Evolutionary conservation across 2,888 invertebrate species (phyloP), one percentile per base, ranked within the genome.

Genomic region (Agrotis exclamationis): DNA sequence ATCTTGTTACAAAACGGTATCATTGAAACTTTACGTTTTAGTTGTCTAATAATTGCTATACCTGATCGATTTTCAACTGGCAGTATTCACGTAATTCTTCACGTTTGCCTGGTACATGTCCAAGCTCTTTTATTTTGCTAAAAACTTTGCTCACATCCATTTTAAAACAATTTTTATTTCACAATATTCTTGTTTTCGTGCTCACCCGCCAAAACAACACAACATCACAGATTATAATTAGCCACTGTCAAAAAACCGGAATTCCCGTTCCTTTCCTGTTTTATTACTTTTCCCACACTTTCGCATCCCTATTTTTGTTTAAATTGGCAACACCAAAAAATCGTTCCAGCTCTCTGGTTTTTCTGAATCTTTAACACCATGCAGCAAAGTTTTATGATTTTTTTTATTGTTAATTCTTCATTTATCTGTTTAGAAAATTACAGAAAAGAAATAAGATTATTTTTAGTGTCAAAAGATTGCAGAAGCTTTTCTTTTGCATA

Each of bases 61-160:
- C 95, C 90, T 91, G 86, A 22, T 92, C 91, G 79, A 92, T 85
- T 69, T 94, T 90, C 18, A 86, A 70, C 70, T 85, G 85, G 79
- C 95, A 95, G 85, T 88, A 91, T 71, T 93, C 91, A 33, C 89
- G 88, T 72, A 95, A 79, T 67, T 93, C 93, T 24, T 91, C 91
- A 13, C 92, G 90, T 84, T 91, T 93, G 63, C 85, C 91, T 58
- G 89, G 91, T 7, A 85, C 79, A 75, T 91, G 91, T 1, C 95
- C 94, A 16, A 94, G 80, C 77, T 93, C 91, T 84, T 92, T 93
- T 51, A 96, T 80, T 83, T 88, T 90, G 16, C 72, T 59, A 85
- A 91, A 93, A 73, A 92, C 67, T 79, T 88, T 84, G 68, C 67
- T 86, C 28, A 79, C 57, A 75, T 92, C 90, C 93, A 93, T 94